Conservation (phyloP, 2,797 vertebrate species). For the Erpetoichthys calabaricus region DNA sequence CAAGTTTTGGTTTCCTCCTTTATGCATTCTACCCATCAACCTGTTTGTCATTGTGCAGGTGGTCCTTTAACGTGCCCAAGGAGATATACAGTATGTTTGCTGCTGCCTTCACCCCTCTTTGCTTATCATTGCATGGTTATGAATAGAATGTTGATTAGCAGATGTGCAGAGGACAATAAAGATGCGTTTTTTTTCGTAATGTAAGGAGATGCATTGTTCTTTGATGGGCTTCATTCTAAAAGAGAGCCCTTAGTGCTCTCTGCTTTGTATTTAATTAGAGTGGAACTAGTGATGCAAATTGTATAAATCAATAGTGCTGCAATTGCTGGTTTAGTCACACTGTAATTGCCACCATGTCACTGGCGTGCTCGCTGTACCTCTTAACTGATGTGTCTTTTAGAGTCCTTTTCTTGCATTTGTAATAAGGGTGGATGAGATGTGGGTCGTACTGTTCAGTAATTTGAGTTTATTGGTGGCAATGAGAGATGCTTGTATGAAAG, state of each 20-base stretch:
- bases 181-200: background rate
- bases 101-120: background rate
- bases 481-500: too few relatives aligned
- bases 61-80: too few relatives aligned
- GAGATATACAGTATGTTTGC: too few relatives aligned
- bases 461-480: too few relatives aligned
- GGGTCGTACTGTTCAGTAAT: too few relatives aligned
- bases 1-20: too few relatives aligned
- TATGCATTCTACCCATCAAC: too few relatives aligned
- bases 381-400: too few relatives aligned
- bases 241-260: background rate
- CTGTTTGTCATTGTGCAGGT: too few relatives aligned
- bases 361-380: background rate
- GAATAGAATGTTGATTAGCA: slow-evolving; percentile 1
- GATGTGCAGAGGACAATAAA: background rate
- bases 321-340: background rate
- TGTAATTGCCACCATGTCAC: slow-evolving; percentile 8
- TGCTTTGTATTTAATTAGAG: slow-evolving; percentile 1
- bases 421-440: too few relatives aligned
- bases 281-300: background rate
- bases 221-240: background rate
- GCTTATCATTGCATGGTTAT: background rate
- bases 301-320: slow-evolving; percentile 1
- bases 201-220: slow-evolving; percentile 1
- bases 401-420: too few relatives aligned